Conservation (phyloP, 30 jellyfish, hydroid and myxozoan genomes). For the Cassiopea xamachana region DNA sequence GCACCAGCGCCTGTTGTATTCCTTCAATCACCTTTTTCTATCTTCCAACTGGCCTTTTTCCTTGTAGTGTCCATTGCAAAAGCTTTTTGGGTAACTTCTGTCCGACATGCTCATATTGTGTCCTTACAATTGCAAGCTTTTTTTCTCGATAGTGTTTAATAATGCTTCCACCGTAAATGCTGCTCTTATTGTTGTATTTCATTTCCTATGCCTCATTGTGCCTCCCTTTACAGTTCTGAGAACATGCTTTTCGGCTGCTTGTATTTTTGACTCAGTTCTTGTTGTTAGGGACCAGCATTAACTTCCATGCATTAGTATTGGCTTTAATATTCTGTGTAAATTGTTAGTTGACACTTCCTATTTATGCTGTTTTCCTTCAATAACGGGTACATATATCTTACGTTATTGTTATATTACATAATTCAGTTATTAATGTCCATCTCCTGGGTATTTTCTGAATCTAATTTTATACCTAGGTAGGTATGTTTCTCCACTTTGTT, state of each 20-base stretch:
- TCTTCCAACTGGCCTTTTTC: background rate
- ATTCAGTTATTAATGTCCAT: background rate
- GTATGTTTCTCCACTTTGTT: background rate
- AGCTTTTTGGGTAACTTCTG: background rate
- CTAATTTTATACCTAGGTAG: background rate
- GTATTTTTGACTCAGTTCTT: background rate
- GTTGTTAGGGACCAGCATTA: background rate
- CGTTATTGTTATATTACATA: background rate
- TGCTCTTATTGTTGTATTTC: background rate
- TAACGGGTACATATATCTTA: background rate
- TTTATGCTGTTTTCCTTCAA: background rate
- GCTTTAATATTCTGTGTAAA: background rate
- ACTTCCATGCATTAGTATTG: background rate
- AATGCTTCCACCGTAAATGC: background rate
- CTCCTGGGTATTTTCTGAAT: background rate
- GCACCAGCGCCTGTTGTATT: background rate
- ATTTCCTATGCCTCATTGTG: background rate
- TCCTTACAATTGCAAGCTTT: background rate
- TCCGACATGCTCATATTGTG: background rate
- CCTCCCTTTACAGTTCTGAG: background rate
- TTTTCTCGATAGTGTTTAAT: background rate
- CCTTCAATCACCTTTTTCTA: background rate
- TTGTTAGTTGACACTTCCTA: background rate
- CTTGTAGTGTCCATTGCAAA: background rate
- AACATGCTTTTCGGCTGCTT: background rate